A percentile compares a stretch with the other conserved stretches of the same genome.
Evolutionary conservation across 92 coral and sea anemone species (phyloP).

Genomic region (Pocillopora grandis): DNA sequence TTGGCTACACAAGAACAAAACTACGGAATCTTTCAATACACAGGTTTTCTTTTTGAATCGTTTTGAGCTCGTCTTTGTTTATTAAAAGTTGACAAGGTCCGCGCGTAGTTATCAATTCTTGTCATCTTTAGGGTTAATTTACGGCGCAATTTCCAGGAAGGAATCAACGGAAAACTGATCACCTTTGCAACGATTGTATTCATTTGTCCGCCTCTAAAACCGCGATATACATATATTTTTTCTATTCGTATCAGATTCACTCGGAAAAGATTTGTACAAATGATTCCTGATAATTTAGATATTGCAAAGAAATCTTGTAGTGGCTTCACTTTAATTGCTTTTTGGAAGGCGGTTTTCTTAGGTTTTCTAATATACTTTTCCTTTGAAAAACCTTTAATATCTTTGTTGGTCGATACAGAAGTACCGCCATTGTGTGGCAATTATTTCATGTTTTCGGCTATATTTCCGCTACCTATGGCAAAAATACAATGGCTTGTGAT

Average conservation of each 20-base stretch:
- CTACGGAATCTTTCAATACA: slow-evolving; percentile 1
- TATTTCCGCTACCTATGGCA: slow-evolving; percentile 9
- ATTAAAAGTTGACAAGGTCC: slow-evolving; percentile 7
- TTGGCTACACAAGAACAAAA: slow-evolving; percentile 39
- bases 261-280: background rate
- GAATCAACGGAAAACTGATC: background rate
- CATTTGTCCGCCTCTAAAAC: background rate
- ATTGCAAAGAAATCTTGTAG: background rate
- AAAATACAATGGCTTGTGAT: slow-evolving; percentile 12
- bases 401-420: slow-evolving; percentile 4
- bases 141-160: slow-evolving; percentile 34
- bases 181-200: background rate
- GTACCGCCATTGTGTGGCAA: slow-evolving; percentile 11
- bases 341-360: background rate
- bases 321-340: background rate
- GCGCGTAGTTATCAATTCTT: slow-evolving; percentile 8
- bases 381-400: background rate
- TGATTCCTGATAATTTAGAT: background rate
- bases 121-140: slow-evolving; percentile 8
- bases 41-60: slow-evolving; percentile 1
- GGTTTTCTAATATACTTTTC: background rate
- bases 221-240: background rate
- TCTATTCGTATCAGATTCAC: slow-evolving; percentile 7
- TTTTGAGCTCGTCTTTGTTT: background rate
- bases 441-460: background rate